Evolutionary conservation across 2,113 vertebrate genomes (phyloP).

Genomic region (Ifrita kowaldi): DNA sequence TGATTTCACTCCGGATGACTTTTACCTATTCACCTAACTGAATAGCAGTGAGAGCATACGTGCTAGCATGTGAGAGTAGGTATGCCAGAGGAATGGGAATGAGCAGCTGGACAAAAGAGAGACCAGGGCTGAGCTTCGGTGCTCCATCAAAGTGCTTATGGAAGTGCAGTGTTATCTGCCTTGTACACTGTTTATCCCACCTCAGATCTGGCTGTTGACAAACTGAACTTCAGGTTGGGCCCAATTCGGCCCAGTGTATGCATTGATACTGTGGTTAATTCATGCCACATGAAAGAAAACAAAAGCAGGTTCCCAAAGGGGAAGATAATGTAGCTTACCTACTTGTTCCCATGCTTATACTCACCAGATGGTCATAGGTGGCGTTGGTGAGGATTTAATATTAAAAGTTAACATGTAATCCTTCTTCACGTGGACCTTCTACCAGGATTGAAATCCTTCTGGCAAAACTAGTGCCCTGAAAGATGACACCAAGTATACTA

Average conservation of each 20-base stretch:
- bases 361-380: not conserved
- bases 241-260: accelerated
- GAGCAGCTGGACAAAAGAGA: not conserved
- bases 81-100: not conserved
- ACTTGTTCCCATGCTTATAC: not conserved
- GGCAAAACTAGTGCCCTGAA: not conserved
- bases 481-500: not conserved
- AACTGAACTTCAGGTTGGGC: not conserved
- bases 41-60: accelerated
- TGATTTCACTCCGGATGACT: not conserved
- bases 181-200: accelerated
- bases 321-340: not conserved
- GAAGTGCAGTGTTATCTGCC: not conserved
- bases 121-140: accelerated
- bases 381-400: not conserved
- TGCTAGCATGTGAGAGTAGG: not conserved
- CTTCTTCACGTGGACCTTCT: not conserved
- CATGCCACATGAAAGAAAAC: not conserved
- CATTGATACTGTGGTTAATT: not conserved
- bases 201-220: not conserved
- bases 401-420: not conserved
- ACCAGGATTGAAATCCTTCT: not conserved
- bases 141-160: not conserved
- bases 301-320: not conserved
- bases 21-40: not conserved